Evolutionary conservation across 2,797 vertebrate genomes (phyloP).

Genomic region (Mycteria americana): DNA sequence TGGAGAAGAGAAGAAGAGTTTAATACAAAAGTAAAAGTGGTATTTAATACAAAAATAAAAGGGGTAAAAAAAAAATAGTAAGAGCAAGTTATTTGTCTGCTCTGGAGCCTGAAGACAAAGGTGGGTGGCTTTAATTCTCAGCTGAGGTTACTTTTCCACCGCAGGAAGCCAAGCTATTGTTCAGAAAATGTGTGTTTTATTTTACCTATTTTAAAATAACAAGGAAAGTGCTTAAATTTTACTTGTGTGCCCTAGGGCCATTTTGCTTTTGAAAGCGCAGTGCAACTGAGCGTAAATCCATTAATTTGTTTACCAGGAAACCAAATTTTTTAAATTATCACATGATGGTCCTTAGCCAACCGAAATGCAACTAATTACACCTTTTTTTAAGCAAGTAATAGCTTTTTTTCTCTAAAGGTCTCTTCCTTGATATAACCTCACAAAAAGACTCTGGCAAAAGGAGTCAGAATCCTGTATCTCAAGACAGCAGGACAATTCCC

Average conservation of each 20-base stretch:
- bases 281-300: constrained; percentile 10
- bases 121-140: constrained; percentile 25
- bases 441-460: not conserved
- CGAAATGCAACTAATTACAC: not conserved
- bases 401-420: not conserved
- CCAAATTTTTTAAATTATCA: not conserved
- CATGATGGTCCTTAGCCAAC: not conserved
- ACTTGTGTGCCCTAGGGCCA: not conserved
- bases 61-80: not conserved
- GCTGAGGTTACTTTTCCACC: constrained; percentile 1
- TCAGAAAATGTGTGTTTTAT: not conserved
- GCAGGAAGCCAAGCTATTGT: constrained; percentile 8
- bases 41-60: not conserved
- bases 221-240: constrained; percentile 19
- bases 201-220: constrained; percentile 26
- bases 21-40: not conserved
- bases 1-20: not conserved
- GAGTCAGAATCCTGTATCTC: not conserved
- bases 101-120: constrained; percentile 13
- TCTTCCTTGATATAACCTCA: not conserved
- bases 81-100: not conserved
- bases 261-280: not conserved
- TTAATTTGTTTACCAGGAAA: constrained; percentile 44
- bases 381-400: not conserved
- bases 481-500: not conserved